Conservation (phyloP, 2,797 vertebrate genomes). For the Salmo trutta region DNA sequence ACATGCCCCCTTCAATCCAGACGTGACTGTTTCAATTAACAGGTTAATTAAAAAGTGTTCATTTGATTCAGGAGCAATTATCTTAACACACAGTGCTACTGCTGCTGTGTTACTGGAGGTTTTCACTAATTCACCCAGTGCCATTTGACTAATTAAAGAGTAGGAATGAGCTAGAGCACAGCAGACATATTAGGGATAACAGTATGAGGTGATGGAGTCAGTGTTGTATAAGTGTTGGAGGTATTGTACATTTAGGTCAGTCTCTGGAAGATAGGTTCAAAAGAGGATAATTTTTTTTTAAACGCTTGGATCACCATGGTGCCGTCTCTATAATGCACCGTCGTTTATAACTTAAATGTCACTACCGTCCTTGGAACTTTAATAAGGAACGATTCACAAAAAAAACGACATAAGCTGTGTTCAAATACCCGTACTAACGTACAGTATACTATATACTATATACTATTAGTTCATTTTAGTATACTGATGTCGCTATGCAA, state of each 20-base stretch:
- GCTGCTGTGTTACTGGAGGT: constrained; percentile 46
- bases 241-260: not conserved
- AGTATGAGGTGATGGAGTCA: not conserved
- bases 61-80: constrained; percentile 57
- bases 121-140: constrained; percentile 46
- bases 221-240: too few relatives aligned
- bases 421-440: too few relatives aligned
- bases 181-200: not conserved
- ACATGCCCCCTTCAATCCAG: constrained; percentile 36
- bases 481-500: too few relatives aligned
- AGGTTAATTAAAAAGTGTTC: constrained; percentile 62
- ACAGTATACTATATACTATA: too few relatives aligned
- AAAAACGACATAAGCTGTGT: too few relatives aligned
- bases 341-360: not conserved
- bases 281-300: not conserved
- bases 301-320: not conserved
- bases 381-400: not conserved
- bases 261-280: not conserved
- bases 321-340: not conserved
- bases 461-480: too few relatives aligned
- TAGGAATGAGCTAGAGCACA: not conserved
- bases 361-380: not conserved
- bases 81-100: constrained; percentile 29
- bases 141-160: constrained; percentile 57
- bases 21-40: constrained; percentile 42